phyloP scores from a whole-genome alignment of 2,888 invertebrate species.

The Agonopterix subpropinquella region DNA sequence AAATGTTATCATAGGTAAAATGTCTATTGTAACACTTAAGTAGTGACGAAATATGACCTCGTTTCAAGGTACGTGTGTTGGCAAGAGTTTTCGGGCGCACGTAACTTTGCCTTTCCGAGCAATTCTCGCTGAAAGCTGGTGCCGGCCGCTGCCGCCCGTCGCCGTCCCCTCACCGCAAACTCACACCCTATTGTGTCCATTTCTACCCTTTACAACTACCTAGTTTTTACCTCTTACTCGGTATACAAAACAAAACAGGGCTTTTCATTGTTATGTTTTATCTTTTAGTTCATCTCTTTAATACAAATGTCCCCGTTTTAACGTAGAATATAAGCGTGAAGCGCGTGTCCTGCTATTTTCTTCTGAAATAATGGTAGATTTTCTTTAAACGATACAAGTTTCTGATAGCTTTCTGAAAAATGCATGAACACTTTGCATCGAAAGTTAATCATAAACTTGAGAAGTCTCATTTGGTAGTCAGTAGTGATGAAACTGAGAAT shows the following conservation, averaged over 20 bases:
- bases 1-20: no score
- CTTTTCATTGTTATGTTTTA: constrained; percentile 16
- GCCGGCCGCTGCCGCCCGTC: constrained; percentile 31
- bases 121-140: constrained; percentile 43
- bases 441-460: neutral
- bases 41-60: constrained; percentile 37
- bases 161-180: constrained; percentile 38
- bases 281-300: constrained; percentile 8
- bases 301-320: neutral
- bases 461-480: constrained; percentile 37
- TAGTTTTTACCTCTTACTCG: constrained; percentile 35
- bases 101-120: constrained; percentile 51
- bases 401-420: neutral
- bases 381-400: no score
- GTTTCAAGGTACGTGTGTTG: constrained; percentile 34
- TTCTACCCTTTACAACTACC: constrained; percentile 41
- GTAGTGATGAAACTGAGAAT: constrained; percentile 51
- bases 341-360: no score
- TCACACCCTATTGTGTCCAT: constrained; percentile 50
- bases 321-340: no score
- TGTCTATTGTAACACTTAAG: constrained; percentile 4
- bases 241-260: constrained; percentile 18
- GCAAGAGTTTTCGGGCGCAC: constrained; percentile 39
- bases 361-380: no score
- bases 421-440: neutral